phyloP scores from a whole-genome alignment of 1,140 invertebrate species.

The Vollenhovia emeryi region DNA sequence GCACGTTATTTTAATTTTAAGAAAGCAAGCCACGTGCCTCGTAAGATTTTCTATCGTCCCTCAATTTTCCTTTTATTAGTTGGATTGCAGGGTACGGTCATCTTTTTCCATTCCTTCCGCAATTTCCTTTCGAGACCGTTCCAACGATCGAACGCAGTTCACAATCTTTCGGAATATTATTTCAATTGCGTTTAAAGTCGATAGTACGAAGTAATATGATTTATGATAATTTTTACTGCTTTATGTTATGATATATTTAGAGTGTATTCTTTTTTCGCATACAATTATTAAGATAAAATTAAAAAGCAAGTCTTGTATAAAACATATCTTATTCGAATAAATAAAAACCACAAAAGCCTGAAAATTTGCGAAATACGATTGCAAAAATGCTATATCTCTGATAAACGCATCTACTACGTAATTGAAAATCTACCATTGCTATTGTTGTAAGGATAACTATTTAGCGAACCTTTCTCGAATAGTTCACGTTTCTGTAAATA shows the following conservation, averaged over 20 bases:
- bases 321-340: background rate
- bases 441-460: background rate
- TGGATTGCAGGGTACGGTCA: conserved; percentile 46
- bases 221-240: background rate
- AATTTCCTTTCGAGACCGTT: conserved; percentile 66
- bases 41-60: background rate
- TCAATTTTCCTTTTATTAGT: conserved; percentile 47
- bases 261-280: background rate
- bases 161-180: conserved; percentile 63
- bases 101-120: conserved; percentile 67
- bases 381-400: background rate
- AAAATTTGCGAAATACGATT: background rate
- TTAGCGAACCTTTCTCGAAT: background rate
- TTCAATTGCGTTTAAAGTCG: conserved; percentile 62
- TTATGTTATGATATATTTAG: background rate
- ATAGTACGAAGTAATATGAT: conserved; percentile 22
- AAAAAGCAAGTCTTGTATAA: background rate
- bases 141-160: conserved; percentile 38
- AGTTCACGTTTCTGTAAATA: background rate
- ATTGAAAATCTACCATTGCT: background rate
- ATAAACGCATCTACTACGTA: background rate
- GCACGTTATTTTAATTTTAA: background rate
- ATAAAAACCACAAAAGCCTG: background rate
- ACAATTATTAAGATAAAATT: background rate
- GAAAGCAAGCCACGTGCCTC: conserved; percentile 2